These are phyloP conservation scores for Chaenodraco wilsoni DNA, from an alignment of 2,797 vertebrate species.

Conservation along the genomic window DNA sequence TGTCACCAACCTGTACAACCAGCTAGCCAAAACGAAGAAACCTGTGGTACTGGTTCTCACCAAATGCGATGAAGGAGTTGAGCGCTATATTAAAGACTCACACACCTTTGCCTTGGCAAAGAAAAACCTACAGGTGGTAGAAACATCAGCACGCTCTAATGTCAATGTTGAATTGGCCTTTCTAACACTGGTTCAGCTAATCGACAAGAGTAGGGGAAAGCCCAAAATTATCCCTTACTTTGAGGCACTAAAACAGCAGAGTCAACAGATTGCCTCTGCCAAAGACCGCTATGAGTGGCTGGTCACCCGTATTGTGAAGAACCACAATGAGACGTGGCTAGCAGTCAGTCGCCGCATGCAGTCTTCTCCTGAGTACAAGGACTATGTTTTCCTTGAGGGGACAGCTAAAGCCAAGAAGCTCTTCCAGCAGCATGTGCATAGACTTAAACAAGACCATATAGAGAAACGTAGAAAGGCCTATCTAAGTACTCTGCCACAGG, in stretches of 20 bases:
- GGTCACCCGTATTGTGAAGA: slow-evolving; percentile 90
- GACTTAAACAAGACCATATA: slow-evolving; percentile 96
- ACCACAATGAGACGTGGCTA: slow-evolving; percentile 92
- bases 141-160: slow-evolving; percentile 96
- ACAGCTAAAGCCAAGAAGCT: slow-evolving; percentile 95
- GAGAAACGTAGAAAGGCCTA: slow-evolving; percentile 90
- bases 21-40: slow-evolving; percentile 95
- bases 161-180: slow-evolving; percentile 98
- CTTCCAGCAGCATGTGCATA: slow-evolving; percentile 93
- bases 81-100: slow-evolving; percentile 96
- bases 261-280: slow-evolving; percentile 95
- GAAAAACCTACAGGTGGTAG: slow-evolving; percentile 97
- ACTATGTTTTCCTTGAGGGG: slow-evolving; percentile 96
- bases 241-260: slow-evolving; percentile 97
- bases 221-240: slow-evolving; percentile 97
- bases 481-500: slow-evolving; percentile 89
- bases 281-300: slow-evolving; percentile 98
- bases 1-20: slow-evolving; percentile 93
- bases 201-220: slow-evolving; percentile 93
- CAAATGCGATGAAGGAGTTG: slow-evolving; percentile 98
- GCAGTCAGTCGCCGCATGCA: slow-evolving; percentile 88
- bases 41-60: slow-evolving; percentile 93
- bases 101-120: slow-evolving; percentile 95
- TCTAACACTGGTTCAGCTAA: slow-evolving; percentile 92
- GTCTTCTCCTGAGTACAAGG: slow-evolving; percentile 89